Conservation (phyloP, 2,113 vertebrate genomes). For the Carassius auratus region DNA sequence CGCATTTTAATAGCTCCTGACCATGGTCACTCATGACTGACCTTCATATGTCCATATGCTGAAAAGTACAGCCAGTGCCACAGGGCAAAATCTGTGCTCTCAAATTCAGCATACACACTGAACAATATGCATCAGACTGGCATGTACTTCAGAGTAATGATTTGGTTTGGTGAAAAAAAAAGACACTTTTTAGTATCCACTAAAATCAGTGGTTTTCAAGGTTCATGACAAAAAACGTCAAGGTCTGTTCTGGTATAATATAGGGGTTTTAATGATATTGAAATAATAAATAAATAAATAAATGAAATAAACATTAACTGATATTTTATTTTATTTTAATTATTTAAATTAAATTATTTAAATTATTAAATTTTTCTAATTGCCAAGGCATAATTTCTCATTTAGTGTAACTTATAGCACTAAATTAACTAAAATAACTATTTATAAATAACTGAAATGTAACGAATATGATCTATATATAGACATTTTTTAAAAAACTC, state of each 20-base stretch:
- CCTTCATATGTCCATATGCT: constrained; percentile 32
- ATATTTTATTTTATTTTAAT: neutral
- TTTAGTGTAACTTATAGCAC: neutral
- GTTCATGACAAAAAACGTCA: neutral
- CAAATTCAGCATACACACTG: constrained; percentile 8
- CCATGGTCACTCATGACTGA: constrained; percentile 31
- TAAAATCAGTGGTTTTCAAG: neutral
- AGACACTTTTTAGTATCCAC: neutral
- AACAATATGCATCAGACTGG: neutral
- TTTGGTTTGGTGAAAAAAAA: neutral
- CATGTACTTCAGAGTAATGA: neutral
- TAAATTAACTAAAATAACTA: neutral
- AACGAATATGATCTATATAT: no score
- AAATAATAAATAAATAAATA: no score
- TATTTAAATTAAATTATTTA: no score
- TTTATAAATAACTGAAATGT: no score
- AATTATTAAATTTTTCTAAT: no score
- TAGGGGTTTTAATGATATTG: neutral
- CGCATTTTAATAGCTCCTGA: constrained; percentile 41
- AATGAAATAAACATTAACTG: neutral
- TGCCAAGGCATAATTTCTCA: no score
- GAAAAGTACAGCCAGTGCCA: constrained; percentile 45
- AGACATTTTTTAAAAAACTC: no score
- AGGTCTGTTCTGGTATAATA: neutral
- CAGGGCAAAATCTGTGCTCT: constrained; percentile 35